phyloP scores from a whole-genome alignment of 1,140 invertebrate species.

The Dendroctonus ponderosae region DNA sequence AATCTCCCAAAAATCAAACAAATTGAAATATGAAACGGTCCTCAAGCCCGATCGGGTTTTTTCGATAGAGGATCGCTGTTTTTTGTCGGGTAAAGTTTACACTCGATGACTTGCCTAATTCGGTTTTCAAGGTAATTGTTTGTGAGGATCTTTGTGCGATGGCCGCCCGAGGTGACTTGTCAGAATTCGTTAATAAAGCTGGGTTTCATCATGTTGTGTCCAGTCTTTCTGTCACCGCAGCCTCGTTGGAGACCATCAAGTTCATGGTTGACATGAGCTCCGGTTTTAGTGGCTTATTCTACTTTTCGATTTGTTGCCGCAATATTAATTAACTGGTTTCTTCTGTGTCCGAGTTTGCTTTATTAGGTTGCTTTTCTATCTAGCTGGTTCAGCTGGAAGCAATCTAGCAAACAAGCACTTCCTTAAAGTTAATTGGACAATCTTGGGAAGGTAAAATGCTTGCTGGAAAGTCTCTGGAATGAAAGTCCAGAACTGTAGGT shows the following conservation, averaged over 20 bases:
- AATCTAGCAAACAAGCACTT: too few species aligned
- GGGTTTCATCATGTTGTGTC: conserved; percentile 10
- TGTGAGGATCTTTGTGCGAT: conserved; percentile 16
- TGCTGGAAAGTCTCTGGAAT: too few species aligned
- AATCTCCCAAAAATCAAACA: neutral
- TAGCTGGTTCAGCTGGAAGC: too few species aligned
- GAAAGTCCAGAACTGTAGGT: too few species aligned
- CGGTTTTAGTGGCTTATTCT: neutral
- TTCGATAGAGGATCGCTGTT: neutral
- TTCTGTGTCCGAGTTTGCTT: too few species aligned
- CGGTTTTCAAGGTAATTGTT: conserved; percentile 16
- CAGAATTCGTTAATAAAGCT: conserved; percentile 23
- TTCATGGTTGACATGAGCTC: neutral
- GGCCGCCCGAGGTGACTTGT: conserved; percentile 21
- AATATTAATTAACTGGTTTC: too few species aligned
- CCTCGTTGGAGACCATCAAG: neutral
- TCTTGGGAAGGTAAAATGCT: too few species aligned
- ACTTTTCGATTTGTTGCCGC: neutral
- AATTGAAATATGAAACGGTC: conserved; percentile 17
- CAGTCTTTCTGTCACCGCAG: neutral
- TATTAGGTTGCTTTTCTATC: too few species aligned
- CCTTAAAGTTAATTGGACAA: too few species aligned
- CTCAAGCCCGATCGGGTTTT: neutral
- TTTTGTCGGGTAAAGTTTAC: conserved; percentile 12
- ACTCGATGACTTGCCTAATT: conserved; percentile 19